Evolutionary conservation across 2,113 vertebrate species (phyloP).

Genomic region (Marmota flaviventris): DNA sequence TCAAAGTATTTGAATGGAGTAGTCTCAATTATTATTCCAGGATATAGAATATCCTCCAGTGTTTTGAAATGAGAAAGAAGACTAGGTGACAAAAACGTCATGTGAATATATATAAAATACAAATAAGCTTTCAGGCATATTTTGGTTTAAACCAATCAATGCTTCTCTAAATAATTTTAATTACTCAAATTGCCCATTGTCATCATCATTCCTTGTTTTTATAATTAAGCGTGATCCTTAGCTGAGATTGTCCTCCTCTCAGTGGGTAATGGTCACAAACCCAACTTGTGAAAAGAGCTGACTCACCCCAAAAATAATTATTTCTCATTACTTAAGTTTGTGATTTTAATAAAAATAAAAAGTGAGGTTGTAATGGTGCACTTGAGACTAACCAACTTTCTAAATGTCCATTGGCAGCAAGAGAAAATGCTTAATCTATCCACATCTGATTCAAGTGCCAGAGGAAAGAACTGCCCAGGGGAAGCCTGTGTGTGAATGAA

Average conservation of each 20-base stretch:
- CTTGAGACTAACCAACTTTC: not conserved
- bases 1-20: conserved; percentile 56
- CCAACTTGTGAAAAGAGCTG: conserved; percentile 13
- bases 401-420: not conserved
- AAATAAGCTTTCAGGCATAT: conserved; percentile 51
- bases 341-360: not conserved
- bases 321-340: not conserved
- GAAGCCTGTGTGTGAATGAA: not conserved
- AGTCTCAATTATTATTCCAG: conserved; percentile 73
- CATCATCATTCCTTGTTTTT: not conserved
- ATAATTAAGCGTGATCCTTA: conserved; percentile 53
- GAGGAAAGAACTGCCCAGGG: not conserved
- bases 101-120: conserved; percentile 23
- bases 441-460: accelerated
- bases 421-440: accelerated
- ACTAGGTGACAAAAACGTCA: not conserved
- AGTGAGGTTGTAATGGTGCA: not conserved
- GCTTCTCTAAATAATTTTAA: conserved; percentile 72
- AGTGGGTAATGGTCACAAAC: not conserved
- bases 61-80: conserved; percentile 71
- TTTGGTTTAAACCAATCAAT: conserved; percentile 64
- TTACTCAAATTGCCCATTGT: conserved; percentile 19
- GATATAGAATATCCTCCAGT: conserved; percentile 38
- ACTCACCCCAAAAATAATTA: not conserved
- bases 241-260: conserved; percentile 3